Evolutionary conservation across 2,888 invertebrate species (phyloP).

Genomic region (Mechanitis mazaeus): DNA sequence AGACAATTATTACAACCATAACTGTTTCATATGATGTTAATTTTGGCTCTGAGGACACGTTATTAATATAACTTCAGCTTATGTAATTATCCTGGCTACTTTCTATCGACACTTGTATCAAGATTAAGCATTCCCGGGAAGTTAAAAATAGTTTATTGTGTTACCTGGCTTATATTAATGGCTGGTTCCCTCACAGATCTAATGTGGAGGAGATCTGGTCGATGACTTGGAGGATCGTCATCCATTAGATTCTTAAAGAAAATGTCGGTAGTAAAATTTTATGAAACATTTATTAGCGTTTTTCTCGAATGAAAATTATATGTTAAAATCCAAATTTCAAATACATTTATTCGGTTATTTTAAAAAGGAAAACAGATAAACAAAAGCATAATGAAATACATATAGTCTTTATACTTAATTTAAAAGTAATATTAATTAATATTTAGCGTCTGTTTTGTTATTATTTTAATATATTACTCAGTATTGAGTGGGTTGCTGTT

Average conservation of each 20-base stretch:
- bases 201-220: constrained; percentile 54
- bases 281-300: not conserved
- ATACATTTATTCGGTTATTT: too few relatives aligned
- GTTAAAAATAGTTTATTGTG: constrained; percentile 16
- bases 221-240: constrained; percentile 53
- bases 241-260: constrained; percentile 50
- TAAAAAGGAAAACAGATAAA: too few relatives aligned
- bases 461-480: too few relatives aligned
- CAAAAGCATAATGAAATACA: too few relatives aligned
- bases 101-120: constrained; percentile 31
- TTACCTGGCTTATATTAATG: constrained; percentile 58
- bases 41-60: constrained; percentile 44
- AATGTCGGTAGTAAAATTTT: constrained; percentile 5
- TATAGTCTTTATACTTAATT: too few relatives aligned
- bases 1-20: constrained; percentile 65
- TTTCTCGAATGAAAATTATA: not conserved
- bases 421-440: too few relatives aligned
- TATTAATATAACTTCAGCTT: constrained; percentile 51
- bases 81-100: constrained; percentile 44
- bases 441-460: too few relatives aligned
- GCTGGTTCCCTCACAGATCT: constrained; percentile 45
- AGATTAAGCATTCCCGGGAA: constrained; percentile 18
- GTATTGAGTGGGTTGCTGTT: too few relatives aligned
- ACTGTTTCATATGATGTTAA: constrained; percentile 51
- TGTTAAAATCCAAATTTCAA: too few relatives aligned